Base-by-base conservation (phyloP, 2,113 vertebrate genomes). In the Campylorhamphus procurvoides region DNA sequence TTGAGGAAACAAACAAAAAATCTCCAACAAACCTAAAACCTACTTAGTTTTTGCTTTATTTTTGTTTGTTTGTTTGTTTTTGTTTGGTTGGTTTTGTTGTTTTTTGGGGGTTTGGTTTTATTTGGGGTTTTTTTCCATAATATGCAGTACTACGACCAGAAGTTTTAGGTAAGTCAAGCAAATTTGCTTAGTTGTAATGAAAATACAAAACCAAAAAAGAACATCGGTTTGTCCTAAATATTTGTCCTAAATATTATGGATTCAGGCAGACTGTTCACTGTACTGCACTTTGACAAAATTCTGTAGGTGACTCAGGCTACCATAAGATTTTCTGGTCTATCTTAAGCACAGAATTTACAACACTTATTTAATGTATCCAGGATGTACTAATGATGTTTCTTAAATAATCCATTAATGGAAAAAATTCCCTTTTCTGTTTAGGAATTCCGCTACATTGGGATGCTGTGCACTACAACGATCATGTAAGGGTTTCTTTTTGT, bases 361-460 rank as follows among this genome's bases (percentile, higher is more conserved):
- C 35, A 47, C 3, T 6, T 55, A 42, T 75, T 91, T 77, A 59
- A 72, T 29, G 7, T 23, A 60, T 31, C 5, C 7, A 55, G 60
- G 3, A 4, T 71, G 23, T 42, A 58, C 39, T 25, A 59, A 39
- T 1, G 0, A 0, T 42, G 3, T 31, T 7, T 60, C 22, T 68
- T 64, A 66, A 89, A 40, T 66, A 80, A 84, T 77, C 31, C 10
- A 50, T 15, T 62, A 25, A 53, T 18, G 10, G 50, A 80, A n/a
- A 67, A 68, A 83, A 18, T 3, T 52, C 2, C 1, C 1, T 40
- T n/a, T 46, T 71, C 18, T 50, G 0, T 71, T 69, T 64, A 50
- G 22, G 31, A 86, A 80, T 68, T 28, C 35, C 47, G 2, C 33
- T 66, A 7, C 20, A 18, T 31, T 60, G 52, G 15, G 7, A 35